These are phyloP conservation scores for Trypoxylon attenuatum DNA, from an alignment of 2,888 invertebrate species.

Conservation along the genomic window DNA sequence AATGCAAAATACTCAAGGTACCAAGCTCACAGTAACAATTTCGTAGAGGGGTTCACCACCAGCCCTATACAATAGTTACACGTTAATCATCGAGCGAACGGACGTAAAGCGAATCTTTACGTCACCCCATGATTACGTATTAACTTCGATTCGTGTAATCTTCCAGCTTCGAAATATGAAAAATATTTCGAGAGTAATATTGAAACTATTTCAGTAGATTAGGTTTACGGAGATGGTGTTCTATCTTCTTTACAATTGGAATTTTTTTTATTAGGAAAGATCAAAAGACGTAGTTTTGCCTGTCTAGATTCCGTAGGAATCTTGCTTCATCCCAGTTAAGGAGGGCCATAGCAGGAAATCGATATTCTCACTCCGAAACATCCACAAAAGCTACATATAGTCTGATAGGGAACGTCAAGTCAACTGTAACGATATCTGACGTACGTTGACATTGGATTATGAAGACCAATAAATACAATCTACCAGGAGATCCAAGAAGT, in stretches of 20 bases:
- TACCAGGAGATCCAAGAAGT: not conserved
- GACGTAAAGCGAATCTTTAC: slow-evolving; percentile 3
- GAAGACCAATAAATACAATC: not conserved
- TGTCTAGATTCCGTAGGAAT: slow-evolving; percentile 23
- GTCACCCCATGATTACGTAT: not conserved
- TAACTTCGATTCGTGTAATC: not conserved
- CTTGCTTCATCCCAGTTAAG: slow-evolving; percentile 30
- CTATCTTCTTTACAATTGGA: no score
- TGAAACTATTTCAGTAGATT: no score
- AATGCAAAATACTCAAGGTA: not conserved
- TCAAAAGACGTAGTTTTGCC: slow-evolving; percentile 14
- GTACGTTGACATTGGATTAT: not conserved
- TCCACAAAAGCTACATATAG: slow-evolving; percentile 38
- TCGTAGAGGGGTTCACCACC: slow-evolving; percentile 4
- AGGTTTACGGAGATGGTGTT: no score
- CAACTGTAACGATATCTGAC: slow-evolving; percentile 25
- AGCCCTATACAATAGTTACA: not conserved
- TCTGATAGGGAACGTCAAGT: slow-evolving; percentile 37
- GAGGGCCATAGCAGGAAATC: slow-evolving; percentile 58
- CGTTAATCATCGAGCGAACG: slow-evolving; percentile 13
- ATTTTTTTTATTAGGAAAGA: slow-evolving; percentile 10
- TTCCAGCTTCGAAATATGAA: no score
- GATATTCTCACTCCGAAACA: slow-evolving; percentile 52
- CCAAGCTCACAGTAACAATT: slow-evolving; percentile 7
- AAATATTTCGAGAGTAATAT: no score